Base-by-base conservation (phyloP, 2,888 invertebrate genomes). In the Alloscopus bannaensis region DNA sequence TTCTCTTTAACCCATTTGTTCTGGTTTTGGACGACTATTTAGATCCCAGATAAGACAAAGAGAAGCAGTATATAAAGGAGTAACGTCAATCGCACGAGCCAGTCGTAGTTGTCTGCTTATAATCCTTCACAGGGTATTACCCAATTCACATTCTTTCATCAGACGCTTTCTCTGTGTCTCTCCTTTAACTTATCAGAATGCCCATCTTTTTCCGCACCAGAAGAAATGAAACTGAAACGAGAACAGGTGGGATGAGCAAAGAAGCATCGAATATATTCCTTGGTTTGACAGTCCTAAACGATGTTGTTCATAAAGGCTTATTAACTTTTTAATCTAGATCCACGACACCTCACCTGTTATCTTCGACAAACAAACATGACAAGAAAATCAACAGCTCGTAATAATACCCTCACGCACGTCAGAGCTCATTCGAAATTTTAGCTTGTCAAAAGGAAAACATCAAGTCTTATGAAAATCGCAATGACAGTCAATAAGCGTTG, bases 21-120 rank as follows among this genome's bases (percentile, higher is more conserved):
- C 60, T 69, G 36, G 55, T 69, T 77, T 62, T 77, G 28, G 69
- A 55, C 45, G 29, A 45, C 76, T 55, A 77, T 77, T 77, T 62
- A 77, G 76, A 77, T 77, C 42, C 55, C 20, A 69, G 76, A 77
- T 77, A 77, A 77, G 76, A 55, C 62, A 57, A 76, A 76, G 62
- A 13, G 8, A n/a, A n/a, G n/a, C n/a, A 42, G 62, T 2, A 62
- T 28, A 40, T 36, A 45, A n/a, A 29, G 8, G 36, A 29, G 18
- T 62, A 28, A 22, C 16, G 1, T 11, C 22, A 55, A 42, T 42
- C 59, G 68, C 76, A 76, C 76, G 76, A 76, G 66, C 76, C 65
- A n/a, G n/a, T 36, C 36, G 8, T 36, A 36, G 6, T 36, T 36
- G 36, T 36, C 36, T 6, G 13, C 6, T 36, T 8, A 8, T 36